Evolutionary conservation across 2,797 vertebrate species (phyloP).

Genomic region (Pantherophis alleghaniensis): DNA sequence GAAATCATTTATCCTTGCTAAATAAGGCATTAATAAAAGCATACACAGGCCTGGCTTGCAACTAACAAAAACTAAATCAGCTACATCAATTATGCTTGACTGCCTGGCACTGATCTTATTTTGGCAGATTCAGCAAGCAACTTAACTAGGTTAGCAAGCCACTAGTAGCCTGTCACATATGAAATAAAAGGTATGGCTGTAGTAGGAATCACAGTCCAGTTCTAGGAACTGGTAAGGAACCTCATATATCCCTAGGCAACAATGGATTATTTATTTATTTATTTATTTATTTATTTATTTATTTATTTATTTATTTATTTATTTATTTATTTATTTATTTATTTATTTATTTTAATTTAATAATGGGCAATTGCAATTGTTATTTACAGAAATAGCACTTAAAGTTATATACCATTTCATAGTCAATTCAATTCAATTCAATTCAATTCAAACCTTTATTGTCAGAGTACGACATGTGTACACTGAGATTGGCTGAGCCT

Average conservation of each 20-base stretch:
- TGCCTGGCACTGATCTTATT: background rate
- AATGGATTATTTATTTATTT: too few species aligned
- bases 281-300: too few species aligned
- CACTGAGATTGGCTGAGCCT: too few species aligned
- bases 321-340: too few species aligned
- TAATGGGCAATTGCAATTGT: background rate
- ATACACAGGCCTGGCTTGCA: background rate
- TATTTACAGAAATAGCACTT: background rate
- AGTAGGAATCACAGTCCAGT: background rate
- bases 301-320: too few species aligned
- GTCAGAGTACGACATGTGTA: too few species aligned
- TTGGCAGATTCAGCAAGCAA: background rate
- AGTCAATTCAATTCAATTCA: too few species aligned
- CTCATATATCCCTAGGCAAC: background rate
- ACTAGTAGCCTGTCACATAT: too few species aligned
- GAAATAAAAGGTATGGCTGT: background rate
- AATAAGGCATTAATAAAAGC: conserved; percentile 13
- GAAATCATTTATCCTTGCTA: background rate
- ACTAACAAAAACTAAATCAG: background rate
- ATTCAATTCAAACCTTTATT: too few species aligned
- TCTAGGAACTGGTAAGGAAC: background rate
- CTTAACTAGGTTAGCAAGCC: background rate
- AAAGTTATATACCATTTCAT: too few species aligned
- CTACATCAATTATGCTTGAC: background rate
- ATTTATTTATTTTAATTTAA: too few species aligned